Percentiles rank a stretch among this genome's conserved stretches.
Evolutionary conservation across 2,113 vertebrate species (phyloP).

Genomic region (Ceuthmochares aereus): DNA sequence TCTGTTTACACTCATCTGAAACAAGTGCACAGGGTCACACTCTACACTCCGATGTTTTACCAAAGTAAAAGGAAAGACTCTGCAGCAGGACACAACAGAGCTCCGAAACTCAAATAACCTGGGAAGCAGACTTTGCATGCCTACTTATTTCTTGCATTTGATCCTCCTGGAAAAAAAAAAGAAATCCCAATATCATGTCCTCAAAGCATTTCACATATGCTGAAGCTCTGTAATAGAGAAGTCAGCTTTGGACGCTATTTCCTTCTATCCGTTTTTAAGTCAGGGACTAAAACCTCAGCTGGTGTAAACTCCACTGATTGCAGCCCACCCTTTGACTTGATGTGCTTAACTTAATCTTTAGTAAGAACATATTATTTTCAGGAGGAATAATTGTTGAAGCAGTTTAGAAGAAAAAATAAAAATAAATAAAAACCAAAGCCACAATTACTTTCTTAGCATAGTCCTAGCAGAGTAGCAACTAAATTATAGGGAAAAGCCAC

Average conservation of each 20-base stretch:
- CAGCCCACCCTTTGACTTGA: neutral
- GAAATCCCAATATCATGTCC: constrained; percentile 41
- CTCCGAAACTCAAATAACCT: constrained; percentile 59
- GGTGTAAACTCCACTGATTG: neutral
- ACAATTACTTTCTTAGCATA: neutral
- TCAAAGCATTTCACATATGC: constrained; percentile 50
- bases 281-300: neutral
- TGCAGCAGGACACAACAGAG: constrained; percentile 34
- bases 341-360: neutral
- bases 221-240: constrained; percentile 43
- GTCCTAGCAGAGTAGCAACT: neutral
- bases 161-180: constrained; percentile 8
- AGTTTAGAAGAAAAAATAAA: neutral
- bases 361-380: neutral
- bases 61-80: constrained; percentile 63
- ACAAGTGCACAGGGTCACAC: constrained; percentile 68
- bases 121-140: constrained; percentile 56
- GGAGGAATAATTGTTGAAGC: neutral
- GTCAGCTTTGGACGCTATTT: constrained; percentile 26
- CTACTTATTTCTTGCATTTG: constrained; percentile 63
- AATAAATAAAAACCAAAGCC: neutral
- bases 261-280: constrained; percentile 21
- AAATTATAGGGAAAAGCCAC: constrained; percentile 26
- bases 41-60: constrained; percentile 70
- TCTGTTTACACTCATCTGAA: constrained; percentile 79